Evolutionary conservation across 2,888 invertebrate species (phyloP).

Genomic region (Leptinotarsa haldemani): DNA sequence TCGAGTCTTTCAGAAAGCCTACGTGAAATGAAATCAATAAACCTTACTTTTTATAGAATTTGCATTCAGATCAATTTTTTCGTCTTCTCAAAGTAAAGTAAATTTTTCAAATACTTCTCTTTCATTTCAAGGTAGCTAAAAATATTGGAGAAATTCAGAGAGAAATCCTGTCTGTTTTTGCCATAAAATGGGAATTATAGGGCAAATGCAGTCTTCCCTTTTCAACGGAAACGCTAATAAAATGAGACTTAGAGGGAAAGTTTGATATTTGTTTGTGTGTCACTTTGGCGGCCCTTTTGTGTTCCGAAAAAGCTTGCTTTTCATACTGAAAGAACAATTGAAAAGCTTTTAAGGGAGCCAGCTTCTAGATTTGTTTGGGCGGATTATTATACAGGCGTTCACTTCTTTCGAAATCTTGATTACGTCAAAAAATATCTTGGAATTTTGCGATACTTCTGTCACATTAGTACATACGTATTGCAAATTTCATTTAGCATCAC

Average conservation of each 20-base stretch:
- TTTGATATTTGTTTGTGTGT: slow-evolving; percentile 24
- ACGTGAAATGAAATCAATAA: too few species aligned
- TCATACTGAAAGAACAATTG: slow-evolving; percentile 29
- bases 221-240: slow-evolving; percentile 17
- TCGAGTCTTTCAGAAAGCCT: too few species aligned
- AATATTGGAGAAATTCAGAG: not conserved
- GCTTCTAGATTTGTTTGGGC: slow-evolving; percentile 25
- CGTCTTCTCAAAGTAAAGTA: too few species aligned
- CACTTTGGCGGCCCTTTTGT: slow-evolving; percentile 25
- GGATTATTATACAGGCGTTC: not conserved
- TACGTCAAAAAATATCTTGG: not conserved
- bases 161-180: not conserved
- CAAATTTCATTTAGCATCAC: too few species aligned
- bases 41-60: too few species aligned
- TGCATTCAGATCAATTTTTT: too few species aligned
- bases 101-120: too few species aligned
- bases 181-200: not conserved
- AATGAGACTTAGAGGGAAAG: slow-evolving; percentile 21
- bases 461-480: too few species aligned
- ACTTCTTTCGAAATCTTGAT: not conserved
- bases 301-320: slow-evolving; percentile 18
- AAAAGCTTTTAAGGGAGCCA: slow-evolving; percentile 33
- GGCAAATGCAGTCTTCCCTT: not conserved
- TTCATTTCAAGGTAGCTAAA: too few species aligned
- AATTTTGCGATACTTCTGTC: not conserved